Base-by-base conservation (phyloP, 2,888 invertebrate species). In the Dexiosoma caninum region DNA sequence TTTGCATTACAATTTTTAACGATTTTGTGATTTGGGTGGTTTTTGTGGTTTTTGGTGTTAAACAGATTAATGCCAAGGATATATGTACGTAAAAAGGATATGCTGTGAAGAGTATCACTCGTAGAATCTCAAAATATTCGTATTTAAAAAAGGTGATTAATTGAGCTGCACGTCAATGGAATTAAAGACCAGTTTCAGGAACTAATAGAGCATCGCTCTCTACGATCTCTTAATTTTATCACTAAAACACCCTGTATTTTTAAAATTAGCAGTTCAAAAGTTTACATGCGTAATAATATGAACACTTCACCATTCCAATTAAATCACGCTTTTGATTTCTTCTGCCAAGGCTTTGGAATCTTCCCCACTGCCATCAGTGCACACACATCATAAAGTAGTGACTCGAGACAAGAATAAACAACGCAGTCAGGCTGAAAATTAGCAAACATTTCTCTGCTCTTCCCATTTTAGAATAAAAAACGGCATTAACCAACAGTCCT, bases 341-440 rank as follows among this genome's bases (percentile, higher is more conserved):
- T 7, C 12, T 16, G 16, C 32, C 12, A 49, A 40, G 42, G 12
- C 23, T 30, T 59, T 2, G 7, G 4, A 23, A 2, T 1, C 30
- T 37, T 67, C 32, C 14, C n/a, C 55, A 32, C 23, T 44, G 27
- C 6, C 27, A 27, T 32, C 10, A 44, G 23, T 35, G 3, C 12
- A 14, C 35, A 32, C 59, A 53, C 77, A 69, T 67, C 69, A 74
- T 81, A 81, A 77, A 72, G 57, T 32, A 64, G 44, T 59, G 72
- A 69, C 44, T 53, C 69, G 57, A 64, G 69, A 69, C 72, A 81
- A 53, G 81, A 67, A 81, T 77, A 77, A 81, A 77, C 77, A 81
- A 77, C 14, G 69, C 69, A 77, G 37, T 72, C 64, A 77, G 77
- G 69, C 77, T 74, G 72, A 69, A 81, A 81, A 81, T 81, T 77